Evolutionary conservation across 2,113 vertebrate genomes (phyloP), one percentile per base, ranked within the genome.

Genomic region (Misgurnus anguillicaudatus): DNA sequence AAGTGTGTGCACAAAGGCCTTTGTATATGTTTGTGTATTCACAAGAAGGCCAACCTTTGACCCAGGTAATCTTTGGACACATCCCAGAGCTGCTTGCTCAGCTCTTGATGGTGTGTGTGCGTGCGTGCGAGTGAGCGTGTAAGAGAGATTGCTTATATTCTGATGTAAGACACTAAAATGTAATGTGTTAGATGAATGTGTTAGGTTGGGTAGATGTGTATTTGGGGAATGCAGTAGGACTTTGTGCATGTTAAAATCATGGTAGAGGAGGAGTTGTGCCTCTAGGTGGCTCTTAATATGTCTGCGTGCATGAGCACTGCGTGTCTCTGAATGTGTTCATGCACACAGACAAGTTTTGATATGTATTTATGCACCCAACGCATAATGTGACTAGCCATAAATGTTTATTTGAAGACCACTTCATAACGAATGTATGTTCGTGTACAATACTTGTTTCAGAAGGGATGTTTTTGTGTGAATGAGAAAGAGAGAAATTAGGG

Each of bases 221-320:
- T 77, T 72, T 75, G 63, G 66, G 66, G 83, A 84, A 84, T 81
- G 83, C 81, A 16, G 60, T 84, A 84, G 83, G 76, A 84, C 58
- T 79, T 82, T 84, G 79, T 84, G 83, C 83, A 84, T 84, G 83
- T 84, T 76, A 82, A 84, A 65, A 78, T 79, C 75, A 79, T 63
- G 68, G 60, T 77, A 80, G 82, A 74, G 69, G 82, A 74, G 69
- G 66, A 67, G 65, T 65, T 68, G 61, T 67, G 51, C 82, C 69
- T 80, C 75, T 72, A 69, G 64, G 79, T 80, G 82, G 45, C 62
- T 62, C 82, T 80, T 41, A 31, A 72, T 45, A 48, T 8, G 21
- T 62, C 48, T 68, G 77, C 41, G 64, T 63, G 67, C 75, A 68
- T 69, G 75, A 75, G 58, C 24, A 31, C 24, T 70, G 48, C 65